These are phyloP conservation scores for Arenaria interpres DNA, from an alignment of 2,113 vertebrate genomes.

Conservation along the genomic window DNA sequence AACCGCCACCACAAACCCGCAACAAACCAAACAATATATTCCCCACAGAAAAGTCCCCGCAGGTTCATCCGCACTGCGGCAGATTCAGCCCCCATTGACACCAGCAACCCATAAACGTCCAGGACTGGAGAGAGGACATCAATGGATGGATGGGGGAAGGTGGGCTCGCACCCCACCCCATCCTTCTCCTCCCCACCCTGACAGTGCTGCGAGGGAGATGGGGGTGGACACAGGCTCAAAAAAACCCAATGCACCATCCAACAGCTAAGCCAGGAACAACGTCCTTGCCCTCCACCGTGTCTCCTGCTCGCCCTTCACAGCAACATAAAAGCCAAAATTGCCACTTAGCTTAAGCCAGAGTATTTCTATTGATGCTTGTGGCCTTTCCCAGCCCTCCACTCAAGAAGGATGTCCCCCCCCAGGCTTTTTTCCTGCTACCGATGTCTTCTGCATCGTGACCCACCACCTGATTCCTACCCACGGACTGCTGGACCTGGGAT, in stretches of 20 bases:
- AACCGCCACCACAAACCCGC: neutral
- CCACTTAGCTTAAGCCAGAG: neutral
- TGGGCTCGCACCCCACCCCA: neutral
- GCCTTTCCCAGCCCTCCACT: neutral
- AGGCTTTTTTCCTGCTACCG: neutral
- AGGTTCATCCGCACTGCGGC: neutral
- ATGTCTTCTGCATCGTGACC: neutral
- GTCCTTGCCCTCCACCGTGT: neutral
- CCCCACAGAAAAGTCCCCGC: neutral
- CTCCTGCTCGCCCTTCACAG: neutral
- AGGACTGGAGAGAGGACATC: neutral
- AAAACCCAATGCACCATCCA: neutral
- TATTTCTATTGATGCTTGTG: neutral
- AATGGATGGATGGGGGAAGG: neutral
- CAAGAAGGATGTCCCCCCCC: neutral
- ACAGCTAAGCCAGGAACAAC: neutral
- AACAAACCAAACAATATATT: neutral
- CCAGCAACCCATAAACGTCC: neutral
- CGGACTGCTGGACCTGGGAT: neutral
- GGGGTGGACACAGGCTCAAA: neutral
- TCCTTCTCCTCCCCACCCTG: accelerated
- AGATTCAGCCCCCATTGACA: neutral
- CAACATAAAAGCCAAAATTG: neutral
- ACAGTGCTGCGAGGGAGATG: neutral
- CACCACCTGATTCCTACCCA: neutral